phyloP scores from a whole-genome alignment of 2,888 invertebrate genomes.

The Cremastobaeus sp. region DNA sequence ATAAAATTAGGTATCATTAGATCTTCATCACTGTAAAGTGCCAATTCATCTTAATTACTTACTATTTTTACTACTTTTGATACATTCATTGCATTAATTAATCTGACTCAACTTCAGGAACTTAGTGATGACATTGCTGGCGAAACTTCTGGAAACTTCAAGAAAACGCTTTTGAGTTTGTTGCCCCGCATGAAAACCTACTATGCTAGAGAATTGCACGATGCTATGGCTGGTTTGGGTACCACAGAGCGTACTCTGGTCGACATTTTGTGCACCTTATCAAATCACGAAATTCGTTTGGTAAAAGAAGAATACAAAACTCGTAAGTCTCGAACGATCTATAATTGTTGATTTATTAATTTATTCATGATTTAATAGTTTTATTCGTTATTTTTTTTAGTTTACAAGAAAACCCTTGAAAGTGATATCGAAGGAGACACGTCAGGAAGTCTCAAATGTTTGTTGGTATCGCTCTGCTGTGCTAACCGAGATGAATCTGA shows the following conservation, averaged over 20 bases:
- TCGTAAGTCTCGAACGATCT: neutral
- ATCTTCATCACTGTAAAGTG: too few species aligned
- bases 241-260: constrained; percentile 81
- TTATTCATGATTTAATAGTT: neutral
- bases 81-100: neutral
- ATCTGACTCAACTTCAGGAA: too few species aligned
- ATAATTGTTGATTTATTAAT: too few species aligned
- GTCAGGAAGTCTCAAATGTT: neutral
- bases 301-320: constrained; percentile 77
- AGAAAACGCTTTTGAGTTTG: constrained; percentile 80
- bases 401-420: constrained; percentile 88
- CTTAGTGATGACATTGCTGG: too few species aligned
- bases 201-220: constrained; percentile 80
- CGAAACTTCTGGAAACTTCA: constrained; percentile 80
- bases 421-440: constrained; percentile 83
- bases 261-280: constrained; percentile 81
- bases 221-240: constrained; percentile 81
- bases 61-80: too few species aligned
- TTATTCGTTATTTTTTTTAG: constrained; percentile 80
- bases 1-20: neutral
- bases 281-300: constrained; percentile 80
- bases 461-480: constrained; percentile 88
- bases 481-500: constrained; percentile 90
- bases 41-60: too few species aligned
- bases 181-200: constrained; percentile 81